A percentile compares a stretch with the other conserved stretches of the same genome.
Conservation (phyloP, 1,140 invertebrate genomes). For the Ceratitis capitata region DNA sequence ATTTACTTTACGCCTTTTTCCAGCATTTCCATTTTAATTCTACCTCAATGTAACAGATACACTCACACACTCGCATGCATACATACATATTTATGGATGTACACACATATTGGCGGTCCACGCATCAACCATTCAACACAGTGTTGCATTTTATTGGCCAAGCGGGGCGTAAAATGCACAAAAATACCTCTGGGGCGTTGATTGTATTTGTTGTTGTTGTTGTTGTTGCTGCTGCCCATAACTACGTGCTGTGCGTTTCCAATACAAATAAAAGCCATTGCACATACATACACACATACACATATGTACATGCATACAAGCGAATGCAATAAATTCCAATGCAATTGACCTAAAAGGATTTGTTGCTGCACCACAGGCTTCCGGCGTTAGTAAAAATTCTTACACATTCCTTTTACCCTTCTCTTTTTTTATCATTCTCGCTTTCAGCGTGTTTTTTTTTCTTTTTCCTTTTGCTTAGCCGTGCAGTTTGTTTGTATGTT, state of each 20-base stretch:
- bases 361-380: background rate
- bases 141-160: slow-evolving; percentile 26
- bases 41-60: background rate
- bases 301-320: background rate
- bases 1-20: background rate
- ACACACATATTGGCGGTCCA: background rate
- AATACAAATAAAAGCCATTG: background rate
- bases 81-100: background rate
- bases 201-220: background rate
- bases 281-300: background rate
- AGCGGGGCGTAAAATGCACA: background rate
- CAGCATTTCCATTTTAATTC: slow-evolving; percentile 1
- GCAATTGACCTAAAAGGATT: slow-evolving; percentile 35
- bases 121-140: background rate
- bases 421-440: background rate
- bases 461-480: background rate
- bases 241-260: background rate
- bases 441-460: background rate
- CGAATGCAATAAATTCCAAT: slow-evolving; percentile 32
- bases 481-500: too few relatives aligned
- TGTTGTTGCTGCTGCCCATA: background rate
- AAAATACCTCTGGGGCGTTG: slow-evolving; percentile 19
- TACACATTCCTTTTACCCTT: background rate
- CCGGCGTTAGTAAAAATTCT: background rate
- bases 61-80: background rate